Evolutionary conservation across 2,113 vertebrate genomes (phyloP).

Genomic region (Archilochus colubris): DNA sequence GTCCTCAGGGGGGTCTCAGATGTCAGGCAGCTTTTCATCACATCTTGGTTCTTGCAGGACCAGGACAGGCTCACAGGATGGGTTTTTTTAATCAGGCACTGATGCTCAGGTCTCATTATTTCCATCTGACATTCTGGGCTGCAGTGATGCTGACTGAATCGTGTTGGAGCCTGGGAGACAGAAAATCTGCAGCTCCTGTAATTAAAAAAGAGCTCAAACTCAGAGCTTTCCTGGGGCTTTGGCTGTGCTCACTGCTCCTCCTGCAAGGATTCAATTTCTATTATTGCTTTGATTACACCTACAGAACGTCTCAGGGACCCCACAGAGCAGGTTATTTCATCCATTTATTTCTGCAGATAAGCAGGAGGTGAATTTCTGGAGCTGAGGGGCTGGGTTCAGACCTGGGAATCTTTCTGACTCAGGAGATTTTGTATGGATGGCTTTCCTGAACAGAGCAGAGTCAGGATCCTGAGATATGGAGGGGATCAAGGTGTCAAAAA

Average conservation of each 20-base stretch:
- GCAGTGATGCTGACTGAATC: neutral
- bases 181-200: neutral
- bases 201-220: neutral
- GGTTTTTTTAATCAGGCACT: neutral
- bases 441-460: neutral
- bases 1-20: too few species aligned
- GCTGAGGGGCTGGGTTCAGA: neutral
- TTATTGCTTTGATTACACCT: neutral
- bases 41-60: neutral
- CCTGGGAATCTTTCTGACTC: neutral
- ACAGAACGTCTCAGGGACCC: neutral
- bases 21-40: too few species aligned
- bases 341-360: neutral
- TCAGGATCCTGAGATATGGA: neutral
- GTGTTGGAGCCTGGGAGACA: neutral
- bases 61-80: neutral
- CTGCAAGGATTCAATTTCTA: neutral
- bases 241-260: neutral
- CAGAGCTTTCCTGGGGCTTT: neutral
- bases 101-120: neutral
- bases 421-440: neutral
- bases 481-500: neutral
- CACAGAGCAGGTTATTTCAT: neutral
- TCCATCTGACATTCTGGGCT: neutral
- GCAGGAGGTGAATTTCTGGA: fast-evolving